A percentile compares a stretch with the other conserved stretches of the same genome.
Conservation (phyloP, 2,113 vertebrate species). For the Cyphomyrus plagiostoma region DNA sequence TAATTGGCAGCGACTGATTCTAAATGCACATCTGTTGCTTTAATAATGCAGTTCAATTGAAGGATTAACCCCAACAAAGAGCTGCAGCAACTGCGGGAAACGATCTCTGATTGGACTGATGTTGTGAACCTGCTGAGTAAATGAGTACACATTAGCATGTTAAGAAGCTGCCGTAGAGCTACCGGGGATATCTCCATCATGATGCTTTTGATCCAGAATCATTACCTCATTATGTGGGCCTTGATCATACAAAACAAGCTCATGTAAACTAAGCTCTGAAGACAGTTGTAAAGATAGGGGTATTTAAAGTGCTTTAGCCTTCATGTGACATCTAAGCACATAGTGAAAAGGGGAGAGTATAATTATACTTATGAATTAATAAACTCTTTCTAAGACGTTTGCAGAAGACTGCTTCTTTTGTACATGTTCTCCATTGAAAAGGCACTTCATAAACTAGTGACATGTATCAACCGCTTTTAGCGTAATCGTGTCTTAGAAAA, state of each 20-base stretch:
- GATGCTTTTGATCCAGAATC: constrained; percentile 20
- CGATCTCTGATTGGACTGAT: constrained; percentile 27
- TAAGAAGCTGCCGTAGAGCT: constrained; percentile 15
- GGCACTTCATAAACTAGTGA: background rate
- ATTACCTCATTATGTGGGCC: constrained; percentile 25
- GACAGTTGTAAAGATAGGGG: background rate
- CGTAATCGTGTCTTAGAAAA: background rate
- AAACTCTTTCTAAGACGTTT: background rate
- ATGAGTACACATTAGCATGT: constrained; percentile 30
- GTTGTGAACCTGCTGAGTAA: constrained; percentile 15
- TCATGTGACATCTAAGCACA: constrained; percentile 2
- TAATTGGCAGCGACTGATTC: constrained; percentile 24
- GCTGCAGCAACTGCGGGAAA: constrained; percentile 17
- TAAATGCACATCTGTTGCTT: constrained; percentile 31
- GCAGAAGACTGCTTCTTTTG: background rate
- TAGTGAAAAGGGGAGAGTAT: background rate
- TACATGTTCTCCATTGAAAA: background rate
- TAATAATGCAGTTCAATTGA: constrained; percentile 28
- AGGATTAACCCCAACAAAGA: constrained; percentile 26
- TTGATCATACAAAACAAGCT: constrained; percentile 16
- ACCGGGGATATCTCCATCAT: constrained; percentile 18
- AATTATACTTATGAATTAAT: background rate
- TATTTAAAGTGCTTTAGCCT: background rate
- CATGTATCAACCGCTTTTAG: background rate
- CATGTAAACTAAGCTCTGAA: background rate